Conservation (phyloP, 2,888 invertebrate genomes). For the Mechanitis mazaeus region DNA sequence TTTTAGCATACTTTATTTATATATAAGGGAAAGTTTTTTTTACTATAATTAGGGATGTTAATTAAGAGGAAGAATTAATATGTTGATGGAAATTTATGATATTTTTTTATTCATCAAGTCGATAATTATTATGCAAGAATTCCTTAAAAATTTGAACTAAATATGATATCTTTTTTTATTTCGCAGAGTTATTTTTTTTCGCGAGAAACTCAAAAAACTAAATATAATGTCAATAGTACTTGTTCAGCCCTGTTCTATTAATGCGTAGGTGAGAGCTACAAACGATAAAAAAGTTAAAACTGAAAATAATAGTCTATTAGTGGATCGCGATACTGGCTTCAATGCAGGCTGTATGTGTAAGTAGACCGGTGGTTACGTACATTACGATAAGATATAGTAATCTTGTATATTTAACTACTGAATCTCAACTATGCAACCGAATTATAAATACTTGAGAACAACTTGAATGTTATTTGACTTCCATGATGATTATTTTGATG, state of each 20-base stretch:
- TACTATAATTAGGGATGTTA: no score
- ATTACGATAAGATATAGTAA: conserved; percentile 39
- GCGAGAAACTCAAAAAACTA: no score
- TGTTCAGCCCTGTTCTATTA: conserved; percentile 46
- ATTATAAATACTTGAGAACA: conserved; percentile 15
- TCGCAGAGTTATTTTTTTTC: no score
- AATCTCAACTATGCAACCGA: conserved; percentile 21
- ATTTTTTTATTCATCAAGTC: no score
- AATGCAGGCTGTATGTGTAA: conserved; percentile 54
- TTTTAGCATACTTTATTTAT: no score
- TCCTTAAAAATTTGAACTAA: no score
- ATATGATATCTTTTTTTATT: no score
- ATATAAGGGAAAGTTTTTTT: no score
- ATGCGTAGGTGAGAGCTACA: conserved; percentile 58
- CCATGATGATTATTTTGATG: no score
- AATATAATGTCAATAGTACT: background rate
- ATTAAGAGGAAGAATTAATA: no score
- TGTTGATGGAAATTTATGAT: no score
- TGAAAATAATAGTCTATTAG: conserved; percentile 50
- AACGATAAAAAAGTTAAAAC: conserved; percentile 59
- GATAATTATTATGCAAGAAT: no score
- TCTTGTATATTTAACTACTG: conserved; percentile 24
- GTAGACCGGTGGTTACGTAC: conserved; percentile 53
- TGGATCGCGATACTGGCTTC: conserved; percentile 50
- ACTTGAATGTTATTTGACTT: background rate